A percentile compares a stretch with the other conserved stretches of the same genome.
These are phyloP conservation scores for Trissolcus basalis DNA, from an alignment of 1,140 invertebrate species.

Conservation along the genomic window DNA sequence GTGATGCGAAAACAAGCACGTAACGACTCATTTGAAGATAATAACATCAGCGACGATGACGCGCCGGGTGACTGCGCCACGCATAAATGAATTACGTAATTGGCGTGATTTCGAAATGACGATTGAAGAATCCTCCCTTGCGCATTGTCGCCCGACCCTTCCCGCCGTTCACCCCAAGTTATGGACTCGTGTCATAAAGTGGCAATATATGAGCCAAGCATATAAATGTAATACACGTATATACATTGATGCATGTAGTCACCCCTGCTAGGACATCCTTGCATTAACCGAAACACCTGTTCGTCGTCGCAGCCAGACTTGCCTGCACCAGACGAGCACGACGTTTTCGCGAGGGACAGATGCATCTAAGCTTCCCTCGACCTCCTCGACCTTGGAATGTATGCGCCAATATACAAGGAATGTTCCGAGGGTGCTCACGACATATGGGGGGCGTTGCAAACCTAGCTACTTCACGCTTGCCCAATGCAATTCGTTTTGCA, in stretches of 20 bases:
- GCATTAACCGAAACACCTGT: constrained; percentile 49
- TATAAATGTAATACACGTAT: constrained; percentile 29
- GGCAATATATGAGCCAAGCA: constrained; percentile 43
- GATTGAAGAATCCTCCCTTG: constrained; percentile 36
- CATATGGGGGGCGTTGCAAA: constrained; percentile 60
- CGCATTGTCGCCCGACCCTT: constrained; percentile 30
- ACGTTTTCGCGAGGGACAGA: constrained; percentile 12
- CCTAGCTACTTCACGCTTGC: constrained; percentile 56
- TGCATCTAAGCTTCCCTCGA: constrained; percentile 38
- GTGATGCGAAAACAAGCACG: constrained; percentile 30
- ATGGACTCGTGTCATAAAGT: constrained; percentile 51
- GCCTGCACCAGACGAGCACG: too few species aligned
- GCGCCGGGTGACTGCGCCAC: constrained; percentile 23
- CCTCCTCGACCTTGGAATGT: constrained; percentile 50
- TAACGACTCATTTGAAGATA: constrained; percentile 28
- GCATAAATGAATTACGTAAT: constrained; percentile 52
- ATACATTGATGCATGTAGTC: constrained; percentile 29
- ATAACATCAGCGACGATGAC: constrained; percentile 33
- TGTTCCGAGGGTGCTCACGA: constrained; percentile 37
- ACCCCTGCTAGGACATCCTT: constrained; percentile 39
- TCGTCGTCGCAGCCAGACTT: constrained; percentile 47
- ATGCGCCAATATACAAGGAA: constrained; percentile 42
- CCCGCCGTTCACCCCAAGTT: constrained; percentile 21
- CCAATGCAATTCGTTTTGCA: constrained; percentile 50
- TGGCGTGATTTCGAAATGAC: constrained; percentile 50